Conservation (phyloP, 2,888 invertebrate genomes). For the Ischnus inquisitorius region DNA sequence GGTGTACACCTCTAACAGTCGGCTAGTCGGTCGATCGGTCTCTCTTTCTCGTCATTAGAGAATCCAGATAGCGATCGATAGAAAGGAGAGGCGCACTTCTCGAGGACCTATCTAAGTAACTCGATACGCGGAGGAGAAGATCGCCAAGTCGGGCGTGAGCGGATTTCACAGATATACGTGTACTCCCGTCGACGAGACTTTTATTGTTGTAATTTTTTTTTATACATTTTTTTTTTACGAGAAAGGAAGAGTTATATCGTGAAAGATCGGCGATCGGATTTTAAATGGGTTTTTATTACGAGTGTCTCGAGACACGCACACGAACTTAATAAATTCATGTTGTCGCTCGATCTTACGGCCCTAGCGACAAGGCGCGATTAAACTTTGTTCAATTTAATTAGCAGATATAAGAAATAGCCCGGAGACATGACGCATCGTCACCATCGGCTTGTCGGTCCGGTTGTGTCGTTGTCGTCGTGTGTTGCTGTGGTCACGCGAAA, state of each 20-base stretch:
- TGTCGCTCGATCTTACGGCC: conserved; percentile 16
- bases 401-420: conserved; percentile 20
- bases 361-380: conserved; percentile 27
- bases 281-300: conserved; percentile 30
- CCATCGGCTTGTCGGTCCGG: background rate
- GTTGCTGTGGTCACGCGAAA: conserved; percentile 50
- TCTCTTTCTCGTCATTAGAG: conserved; percentile 67
- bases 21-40: conserved; percentile 66
- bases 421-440: conserved; percentile 55
- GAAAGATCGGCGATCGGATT: conserved; percentile 23
- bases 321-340: conserved; percentile 44
- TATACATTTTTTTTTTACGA: conserved; percentile 4
- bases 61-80: conserved; percentile 68
- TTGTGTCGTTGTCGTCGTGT: conserved; percentile 21
- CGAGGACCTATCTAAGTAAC: conserved; percentile 1
- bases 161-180: conserved; percentile 27
- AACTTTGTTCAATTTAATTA: conserved; percentile 57
- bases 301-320: conserved; percentile 1
- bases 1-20: conserved; percentile 55
- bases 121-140: conserved; percentile 57
- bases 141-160: conserved; percentile 58
- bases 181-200: background rate
- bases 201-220: conserved; percentile 34
- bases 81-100: conserved; percentile 63
- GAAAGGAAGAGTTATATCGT: conserved; percentile 15